These are phyloP conservation scores for Ceuthmochares aereus DNA, from an alignment of 2,113 vertebrate species.

Conservation along the genomic window DNA sequence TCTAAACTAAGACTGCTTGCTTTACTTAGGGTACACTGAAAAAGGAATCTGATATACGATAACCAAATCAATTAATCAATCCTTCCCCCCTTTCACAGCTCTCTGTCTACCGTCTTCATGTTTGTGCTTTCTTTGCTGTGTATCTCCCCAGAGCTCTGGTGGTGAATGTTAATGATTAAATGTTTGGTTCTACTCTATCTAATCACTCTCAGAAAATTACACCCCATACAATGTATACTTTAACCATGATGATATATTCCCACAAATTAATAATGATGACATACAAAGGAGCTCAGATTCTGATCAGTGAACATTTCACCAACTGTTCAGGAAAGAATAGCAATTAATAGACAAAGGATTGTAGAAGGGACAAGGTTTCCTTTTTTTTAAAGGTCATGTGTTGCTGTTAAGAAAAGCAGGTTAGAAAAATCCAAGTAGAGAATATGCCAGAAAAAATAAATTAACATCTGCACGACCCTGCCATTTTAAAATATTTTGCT, in stretches of 20 bases:
- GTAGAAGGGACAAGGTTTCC: background rate
- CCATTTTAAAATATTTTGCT: constrained; percentile 6
- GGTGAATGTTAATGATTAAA: constrained; percentile 24
- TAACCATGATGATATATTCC: background rate
- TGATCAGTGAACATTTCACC: background rate
- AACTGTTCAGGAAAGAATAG: background rate
- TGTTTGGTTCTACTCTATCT: background rate
- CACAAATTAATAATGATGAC: background rate
- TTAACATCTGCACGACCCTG: background rate
- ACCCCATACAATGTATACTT: background rate
- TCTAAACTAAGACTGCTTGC: background rate
- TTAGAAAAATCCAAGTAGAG: background rate
- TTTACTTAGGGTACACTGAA: background rate
- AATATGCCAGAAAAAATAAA: background rate
- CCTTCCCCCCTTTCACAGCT: background rate
- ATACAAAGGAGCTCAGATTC: background rate
- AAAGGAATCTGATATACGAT: background rate
- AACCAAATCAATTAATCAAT: background rate
- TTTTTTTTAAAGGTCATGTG: background rate
- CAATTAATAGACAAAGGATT: background rate
- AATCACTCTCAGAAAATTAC: constrained; percentile 28
- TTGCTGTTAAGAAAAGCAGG: background rate
- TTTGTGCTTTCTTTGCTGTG: background rate
- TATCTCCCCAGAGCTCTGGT: background rate
- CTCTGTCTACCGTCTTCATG: background rate